These are phyloP conservation scores for Tolmerus cingulatus DNA, from an alignment of 2,888 invertebrate species.

Conservation along the genomic window DNA sequence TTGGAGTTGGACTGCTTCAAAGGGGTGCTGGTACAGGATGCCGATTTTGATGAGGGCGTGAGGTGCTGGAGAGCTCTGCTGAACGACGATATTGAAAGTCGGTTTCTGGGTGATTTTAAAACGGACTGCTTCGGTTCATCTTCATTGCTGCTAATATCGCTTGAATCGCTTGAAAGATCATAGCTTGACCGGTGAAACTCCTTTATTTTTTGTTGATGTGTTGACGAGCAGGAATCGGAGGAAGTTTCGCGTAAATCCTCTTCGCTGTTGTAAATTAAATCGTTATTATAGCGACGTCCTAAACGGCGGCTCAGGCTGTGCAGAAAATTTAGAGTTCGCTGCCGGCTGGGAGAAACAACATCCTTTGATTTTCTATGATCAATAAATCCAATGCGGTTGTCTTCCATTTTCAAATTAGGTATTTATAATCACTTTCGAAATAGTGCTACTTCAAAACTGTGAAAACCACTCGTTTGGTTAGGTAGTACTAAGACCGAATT, in stretches of 20 bases:
- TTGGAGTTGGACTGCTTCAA: slow-evolving; percentile 49
- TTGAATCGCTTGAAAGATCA: slow-evolving; percentile 65
- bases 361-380: slow-evolving; percentile 32
- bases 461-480: neutral
- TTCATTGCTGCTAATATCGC: slow-evolving; percentile 68
- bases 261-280: slow-evolving; percentile 63
- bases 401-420: slow-evolving; percentile 21
- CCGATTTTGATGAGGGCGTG: slow-evolving; percentile 67
- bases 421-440: neutral
- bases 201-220: neutral
- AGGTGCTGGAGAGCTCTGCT: slow-evolving; percentile 73
- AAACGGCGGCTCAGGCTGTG: slow-evolving; percentile 49
- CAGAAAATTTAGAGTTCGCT: slow-evolving; percentile 49
- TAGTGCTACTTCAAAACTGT: neutral
- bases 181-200: slow-evolving; percentile 55
- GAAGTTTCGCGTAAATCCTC: slow-evolving; percentile 64
- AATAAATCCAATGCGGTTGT: slow-evolving; percentile 31
- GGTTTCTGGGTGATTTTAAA: slow-evolving; percentile 60
- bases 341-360: slow-evolving; percentile 48
- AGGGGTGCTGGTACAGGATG: slow-evolving; percentile 69
- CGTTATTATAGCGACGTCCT: slow-evolving; percentile 47
- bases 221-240: slow-evolving; percentile 50
- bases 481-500: neutral
- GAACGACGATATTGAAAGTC: slow-evolving; percentile 69
- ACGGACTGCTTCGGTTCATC: slow-evolving; percentile 57